These are phyloP conservation scores for Cepaea hortensis DNA, from an alignment of 2,888 invertebrate species.

Conservation along the genomic window DNA sequence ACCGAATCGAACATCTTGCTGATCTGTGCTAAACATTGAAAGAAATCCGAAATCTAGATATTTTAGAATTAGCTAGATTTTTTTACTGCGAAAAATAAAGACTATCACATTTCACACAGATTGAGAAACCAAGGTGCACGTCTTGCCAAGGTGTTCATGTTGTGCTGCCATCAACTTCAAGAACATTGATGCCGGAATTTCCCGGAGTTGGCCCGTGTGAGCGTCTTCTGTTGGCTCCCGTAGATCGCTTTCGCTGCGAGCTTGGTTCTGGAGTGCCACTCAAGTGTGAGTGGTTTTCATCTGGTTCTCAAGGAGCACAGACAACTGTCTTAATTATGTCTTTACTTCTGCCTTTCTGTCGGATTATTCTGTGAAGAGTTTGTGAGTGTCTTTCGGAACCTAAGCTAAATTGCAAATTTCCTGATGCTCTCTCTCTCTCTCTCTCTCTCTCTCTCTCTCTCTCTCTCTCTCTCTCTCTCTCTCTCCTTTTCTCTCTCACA, in stretches of 20 bases:
- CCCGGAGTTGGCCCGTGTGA: background rate
- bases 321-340: background rate
- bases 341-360: constrained; percentile 1
- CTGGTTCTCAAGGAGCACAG: background rate
- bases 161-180: background rate
- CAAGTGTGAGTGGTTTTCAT: constrained; percentile 3
- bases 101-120: background rate
- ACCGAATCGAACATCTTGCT: no score
- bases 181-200: no score
- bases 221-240: background rate
- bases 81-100: no score
- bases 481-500: no score
- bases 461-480: background rate
- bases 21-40: no score
- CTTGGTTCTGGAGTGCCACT: background rate
- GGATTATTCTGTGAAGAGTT: constrained; percentile 11
- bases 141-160: background rate
- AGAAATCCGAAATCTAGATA: no score
- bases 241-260: constrained; percentile 2
- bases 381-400: constrained; percentile 10
- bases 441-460: constrained; percentile 23
- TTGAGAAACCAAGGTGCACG: background rate
- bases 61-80: no score
- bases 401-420: background rate
- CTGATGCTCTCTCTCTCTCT: background rate